Conservation (phyloP, 2,888 invertebrate genomes). For the Rutpela maculata region DNA sequence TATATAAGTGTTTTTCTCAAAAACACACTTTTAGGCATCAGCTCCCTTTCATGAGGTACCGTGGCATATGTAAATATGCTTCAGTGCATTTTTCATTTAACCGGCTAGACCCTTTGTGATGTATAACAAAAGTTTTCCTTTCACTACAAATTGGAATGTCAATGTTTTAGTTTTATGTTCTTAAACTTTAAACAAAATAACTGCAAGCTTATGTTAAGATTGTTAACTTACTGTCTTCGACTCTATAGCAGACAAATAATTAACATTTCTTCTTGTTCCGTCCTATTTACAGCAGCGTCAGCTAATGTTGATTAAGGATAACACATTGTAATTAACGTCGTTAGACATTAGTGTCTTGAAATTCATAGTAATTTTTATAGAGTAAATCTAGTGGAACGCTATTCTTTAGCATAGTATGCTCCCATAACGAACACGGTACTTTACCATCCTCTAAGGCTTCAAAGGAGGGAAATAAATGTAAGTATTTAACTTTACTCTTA, state of each 20-base stretch:
- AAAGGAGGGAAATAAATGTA: constrained; percentile 49
- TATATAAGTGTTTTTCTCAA: too few relatives aligned
- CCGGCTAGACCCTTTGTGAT: too few relatives aligned
- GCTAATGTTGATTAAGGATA: background rate
- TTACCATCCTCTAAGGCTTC: constrained; percentile 42
- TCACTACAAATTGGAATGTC: too few relatives aligned
- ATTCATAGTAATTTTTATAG: constrained; percentile 41
- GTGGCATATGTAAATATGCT: too few relatives aligned
- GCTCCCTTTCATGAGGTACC: too few relatives aligned
- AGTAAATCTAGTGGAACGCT: constrained; percentile 43
- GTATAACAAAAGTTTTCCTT: too few relatives aligned
- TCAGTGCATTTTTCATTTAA: too few relatives aligned
- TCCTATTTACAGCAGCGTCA: background rate
- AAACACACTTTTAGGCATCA: too few relatives aligned
- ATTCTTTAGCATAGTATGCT: constrained; percentile 44
- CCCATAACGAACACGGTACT: constrained; percentile 49
- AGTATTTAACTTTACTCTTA: constrained; percentile 42
- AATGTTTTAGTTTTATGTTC: too few relatives aligned
- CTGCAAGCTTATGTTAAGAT: too few relatives aligned
- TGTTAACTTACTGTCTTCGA: too few relatives aligned
- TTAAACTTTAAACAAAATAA: too few relatives aligned
- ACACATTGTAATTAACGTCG: background rate
- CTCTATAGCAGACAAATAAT: background rate
- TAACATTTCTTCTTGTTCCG: background rate
- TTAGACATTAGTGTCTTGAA: constrained; percentile 5